Evolutionary conservation across 2,113 vertebrate species (phyloP), one percentile per base, ranked within the genome.

Genomic region (Oceanodroma tethys): DNA sequence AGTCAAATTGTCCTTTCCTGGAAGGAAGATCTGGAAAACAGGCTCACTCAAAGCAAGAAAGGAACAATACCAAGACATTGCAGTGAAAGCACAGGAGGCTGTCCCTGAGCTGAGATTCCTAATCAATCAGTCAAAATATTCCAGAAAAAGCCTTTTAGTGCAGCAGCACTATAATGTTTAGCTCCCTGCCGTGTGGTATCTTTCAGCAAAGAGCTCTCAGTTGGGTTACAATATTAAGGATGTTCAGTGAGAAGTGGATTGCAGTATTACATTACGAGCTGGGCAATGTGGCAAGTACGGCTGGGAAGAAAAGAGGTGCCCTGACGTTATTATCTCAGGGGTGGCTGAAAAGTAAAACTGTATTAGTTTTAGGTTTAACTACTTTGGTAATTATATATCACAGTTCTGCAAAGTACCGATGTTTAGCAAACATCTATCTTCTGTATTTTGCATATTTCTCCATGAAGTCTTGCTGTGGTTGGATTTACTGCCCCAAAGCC

Each of bases 341-440:
- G 16, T 50, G 29, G n/a, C 22, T 62, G 36, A 70, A 85, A 74
- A 78, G 34, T 27, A 78, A 84, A 84, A 45, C 27, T 74, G 8
- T 34, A 48, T 81, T 53, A 21, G 13, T 48, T 92, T 81, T 38
- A 81, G 53, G 10, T 14, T 73, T 81, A 38, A 71, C 16, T 52
- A 30, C 38, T 63, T 53, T n/a, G 17, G 13, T 38, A 79, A 52
- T 56, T 42, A 52, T 9, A 5, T 27, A 59, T 38, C 43, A 71
- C 2, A 1, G 42, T 50, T 88, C 63, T 70, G 53, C 36, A 59
- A 59, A 74, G 26, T 23, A 25, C 9, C 0, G 0, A 23, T 30
- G 29, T 47, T 59, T 15, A 71, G 29, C 12, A 59, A 79, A 47
- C 2, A 27, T 40, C 81, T 63, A 11, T 67, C 38, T 74, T 78